Conservation (phyloP, 1,140 invertebrate species). For the Cyphomyrmex costatus region DNA sequence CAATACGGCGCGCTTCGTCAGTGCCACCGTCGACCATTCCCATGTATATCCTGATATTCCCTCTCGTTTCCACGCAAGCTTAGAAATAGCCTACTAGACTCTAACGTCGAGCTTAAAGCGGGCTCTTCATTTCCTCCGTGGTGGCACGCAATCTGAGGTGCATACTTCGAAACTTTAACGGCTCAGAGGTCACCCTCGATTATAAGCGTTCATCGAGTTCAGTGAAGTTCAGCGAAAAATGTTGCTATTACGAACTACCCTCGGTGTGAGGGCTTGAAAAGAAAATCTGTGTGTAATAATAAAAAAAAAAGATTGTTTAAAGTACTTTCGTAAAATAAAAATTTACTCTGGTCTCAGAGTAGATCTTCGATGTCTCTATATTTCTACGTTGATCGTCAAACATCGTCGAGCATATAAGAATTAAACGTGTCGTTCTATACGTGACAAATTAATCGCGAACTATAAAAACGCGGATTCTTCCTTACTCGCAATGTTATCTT, state of each 20-base stretch:
- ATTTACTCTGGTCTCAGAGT: not conserved
- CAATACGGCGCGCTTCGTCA: conserved; percentile 65
- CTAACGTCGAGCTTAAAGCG: conserved; percentile 46
- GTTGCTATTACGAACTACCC: not conserved
- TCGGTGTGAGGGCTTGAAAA: not conserved
- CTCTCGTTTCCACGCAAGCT: conserved; percentile 51
- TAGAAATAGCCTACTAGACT: conserved; percentile 23
- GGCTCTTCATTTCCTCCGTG: conserved; percentile 46
- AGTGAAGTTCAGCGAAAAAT: conserved; percentile 4
- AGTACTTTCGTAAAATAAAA: not conserved
- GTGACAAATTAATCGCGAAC: conserved; percentile 8
- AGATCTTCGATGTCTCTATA: not conserved
- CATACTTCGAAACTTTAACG: conserved; percentile 23
- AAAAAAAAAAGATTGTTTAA: not conserved
- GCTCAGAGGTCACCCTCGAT: not conserved
- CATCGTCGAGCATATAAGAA: not conserved
- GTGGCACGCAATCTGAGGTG: conserved; percentile 36
- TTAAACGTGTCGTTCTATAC: not conserved
- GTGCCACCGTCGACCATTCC: conserved; percentile 57
- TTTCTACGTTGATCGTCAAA: not conserved
- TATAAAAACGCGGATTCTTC: conserved; percentile 1
- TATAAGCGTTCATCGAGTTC: conserved; percentile 10
- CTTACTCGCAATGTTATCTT: not conserved
- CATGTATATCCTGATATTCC: conserved; percentile 41
- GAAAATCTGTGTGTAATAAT: not conserved